phyloP scores from a whole-genome alignment of 2,888 invertebrate genomes.

The Acronicta psi region DNA sequence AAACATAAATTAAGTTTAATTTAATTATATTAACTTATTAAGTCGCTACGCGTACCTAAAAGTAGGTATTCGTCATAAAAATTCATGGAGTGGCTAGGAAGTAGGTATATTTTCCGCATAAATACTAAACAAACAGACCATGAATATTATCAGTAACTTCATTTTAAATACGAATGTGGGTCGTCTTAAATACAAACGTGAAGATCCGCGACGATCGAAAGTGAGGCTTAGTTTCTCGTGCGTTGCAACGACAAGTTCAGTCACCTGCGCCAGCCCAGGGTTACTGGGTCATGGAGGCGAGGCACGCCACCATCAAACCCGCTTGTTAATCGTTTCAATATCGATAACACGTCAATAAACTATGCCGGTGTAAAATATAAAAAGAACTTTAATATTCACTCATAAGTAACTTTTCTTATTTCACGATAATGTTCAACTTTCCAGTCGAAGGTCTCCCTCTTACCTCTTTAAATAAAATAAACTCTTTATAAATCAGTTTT shows the following conservation, averaged over 20 bases:
- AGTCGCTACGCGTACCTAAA: too few species aligned
- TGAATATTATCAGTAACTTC: slow-evolving; percentile 10
- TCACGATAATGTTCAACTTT: slow-evolving; percentile 16
- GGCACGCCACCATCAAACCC: slow-evolving; percentile 67
- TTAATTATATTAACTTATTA: too few species aligned
- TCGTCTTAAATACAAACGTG: slow-evolving; percentile 54
- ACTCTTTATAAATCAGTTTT: slow-evolving; percentile 2
- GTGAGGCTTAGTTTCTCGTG: slow-evolving; percentile 76
- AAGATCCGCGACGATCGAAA: slow-evolving; percentile 80
- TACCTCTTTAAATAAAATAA: not conserved
- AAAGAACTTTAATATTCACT: not conserved
- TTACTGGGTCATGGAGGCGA: slow-evolving; percentile 80
- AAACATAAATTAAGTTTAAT: too few species aligned
- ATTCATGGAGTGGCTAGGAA: too few species aligned
- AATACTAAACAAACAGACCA: not conserved
- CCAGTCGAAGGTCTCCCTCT: slow-evolving; percentile 11
- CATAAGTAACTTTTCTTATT: not conserved
- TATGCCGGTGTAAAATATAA: slow-evolving; percentile 4
- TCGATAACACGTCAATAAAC: slow-evolving; percentile 12
- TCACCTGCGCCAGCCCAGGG: slow-evolving; percentile 66
- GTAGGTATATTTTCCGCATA: not conserved
- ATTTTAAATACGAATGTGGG: slow-evolving; percentile 57
- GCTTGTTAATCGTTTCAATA: slow-evolving; percentile 29
- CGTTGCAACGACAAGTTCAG: slow-evolving; percentile 71
- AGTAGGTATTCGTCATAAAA: not conserved